Evolutionary conservation across 2,888 invertebrate genomes (phyloP).

Genomic region (Nomada goodeniana): DNA sequence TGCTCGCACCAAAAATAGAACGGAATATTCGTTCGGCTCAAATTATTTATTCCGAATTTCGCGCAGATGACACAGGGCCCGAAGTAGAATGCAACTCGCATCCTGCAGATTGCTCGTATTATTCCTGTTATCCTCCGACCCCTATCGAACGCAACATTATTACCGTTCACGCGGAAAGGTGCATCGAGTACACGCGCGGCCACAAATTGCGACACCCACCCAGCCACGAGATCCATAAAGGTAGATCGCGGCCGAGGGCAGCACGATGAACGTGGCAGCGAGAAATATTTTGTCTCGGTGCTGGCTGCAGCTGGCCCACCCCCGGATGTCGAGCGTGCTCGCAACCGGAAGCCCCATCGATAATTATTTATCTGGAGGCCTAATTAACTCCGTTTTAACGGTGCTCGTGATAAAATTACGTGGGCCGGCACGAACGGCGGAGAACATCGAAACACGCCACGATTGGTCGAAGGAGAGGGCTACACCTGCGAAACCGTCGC

Average conservation of each 20-base stretch:
- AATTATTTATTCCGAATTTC: too few species aligned
- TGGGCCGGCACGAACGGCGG: constrained; percentile 33
- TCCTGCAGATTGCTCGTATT: too few species aligned
- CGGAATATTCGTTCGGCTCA: too few species aligned
- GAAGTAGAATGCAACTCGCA: too few species aligned
- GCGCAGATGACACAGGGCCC: too few species aligned
- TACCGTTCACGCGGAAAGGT: constrained; percentile 1
- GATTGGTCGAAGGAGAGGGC: constrained; percentile 42
- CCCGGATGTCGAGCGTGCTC: constrained; percentile 73
- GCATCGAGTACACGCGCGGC: neutral
- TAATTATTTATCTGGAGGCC: constrained; percentile 75
- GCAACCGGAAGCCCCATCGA: constrained; percentile 72
- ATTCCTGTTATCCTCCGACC: neutral
- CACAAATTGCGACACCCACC: constrained; percentile 34
- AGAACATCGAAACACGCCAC: constrained; percentile 17
- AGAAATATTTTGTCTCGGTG: constrained; percentile 28
- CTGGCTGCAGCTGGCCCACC: constrained; percentile 71
- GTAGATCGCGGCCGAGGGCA: neutral
- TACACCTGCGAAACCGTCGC: constrained; percentile 65
- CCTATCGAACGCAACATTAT: neutral
- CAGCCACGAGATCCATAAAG: neutral
- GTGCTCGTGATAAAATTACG: constrained; percentile 63
- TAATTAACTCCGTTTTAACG: constrained; percentile 78
- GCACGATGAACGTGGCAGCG: constrained; percentile 1
- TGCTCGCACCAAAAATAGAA: too few species aligned